phyloP scores from a whole-genome alignment of 2,888 invertebrate genomes.

The Notodonta dromedarius region DNA sequence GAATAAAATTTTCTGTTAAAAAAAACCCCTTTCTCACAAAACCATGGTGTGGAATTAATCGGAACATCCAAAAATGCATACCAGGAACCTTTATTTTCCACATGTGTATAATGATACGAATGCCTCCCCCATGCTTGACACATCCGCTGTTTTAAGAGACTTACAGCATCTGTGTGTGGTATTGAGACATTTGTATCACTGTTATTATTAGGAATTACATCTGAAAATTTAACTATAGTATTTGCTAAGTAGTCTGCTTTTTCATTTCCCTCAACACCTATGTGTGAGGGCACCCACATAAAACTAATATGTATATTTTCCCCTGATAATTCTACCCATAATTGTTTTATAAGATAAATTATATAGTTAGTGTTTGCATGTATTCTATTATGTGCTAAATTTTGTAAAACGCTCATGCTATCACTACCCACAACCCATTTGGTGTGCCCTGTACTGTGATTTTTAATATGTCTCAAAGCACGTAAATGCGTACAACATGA shows the following conservation, averaged over 20 bases:
- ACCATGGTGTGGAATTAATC: too few species aligned
- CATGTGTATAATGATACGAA: too few species aligned
- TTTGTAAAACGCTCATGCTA: conserved; percentile 15
- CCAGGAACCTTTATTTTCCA: too few species aligned
- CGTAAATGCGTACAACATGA: not conserved
- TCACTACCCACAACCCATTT: conserved; percentile 17
- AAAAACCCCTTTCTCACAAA: too few species aligned
- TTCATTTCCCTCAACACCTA: not conserved
- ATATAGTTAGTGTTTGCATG: conserved; percentile 11
- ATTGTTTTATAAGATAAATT: conserved; percentile 2
- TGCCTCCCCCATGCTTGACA: too few species aligned
- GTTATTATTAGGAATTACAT: not conserved
- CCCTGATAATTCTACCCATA: not conserved
- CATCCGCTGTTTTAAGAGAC: not conserved
- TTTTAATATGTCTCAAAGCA: not conserved
- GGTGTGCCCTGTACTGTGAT: not conserved
- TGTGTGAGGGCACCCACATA: conserved; percentile 1
- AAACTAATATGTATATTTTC: not conserved
- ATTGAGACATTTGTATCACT: not conserved
- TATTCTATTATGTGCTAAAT: conserved; percentile 10
- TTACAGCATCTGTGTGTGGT: not conserved
- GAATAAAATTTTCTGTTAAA: too few species aligned
- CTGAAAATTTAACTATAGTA: conserved; percentile 8
- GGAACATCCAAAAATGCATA: too few species aligned
- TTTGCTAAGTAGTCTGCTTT: conserved; percentile 17